Base-by-base conservation (phyloP, 2,888 invertebrate species). In the Gandaritis pyraliata region DNA sequence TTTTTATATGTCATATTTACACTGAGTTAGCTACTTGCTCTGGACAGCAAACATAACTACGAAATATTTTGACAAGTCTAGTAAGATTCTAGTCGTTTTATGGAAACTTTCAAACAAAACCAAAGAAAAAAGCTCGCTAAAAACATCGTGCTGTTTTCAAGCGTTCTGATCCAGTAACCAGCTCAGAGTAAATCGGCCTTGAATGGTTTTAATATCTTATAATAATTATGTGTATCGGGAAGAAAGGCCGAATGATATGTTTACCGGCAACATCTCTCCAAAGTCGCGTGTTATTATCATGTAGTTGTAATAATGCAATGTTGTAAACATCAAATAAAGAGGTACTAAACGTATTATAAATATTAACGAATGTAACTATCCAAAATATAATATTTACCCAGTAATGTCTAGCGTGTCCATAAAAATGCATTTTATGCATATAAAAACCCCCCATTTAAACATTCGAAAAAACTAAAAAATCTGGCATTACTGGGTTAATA, bases 221-320 rank as follows among this genome's bases (percentile, higher is more conserved):
- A 71, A 72, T 65, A 74, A 72, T 77, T n/a, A n/a, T n/a, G n/a
- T n/a, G n/a, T n/a, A n/a, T n/a, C 80, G 69, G 71, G 73, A 83
- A 79, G 90, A 90, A 89, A 78, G 77, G 91, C 91, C 91, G 87
- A 90, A 85, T 80, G 78, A 92, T 92, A 92, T 92, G 91, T 92
- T 91, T 90, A 86, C 83, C 81, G 91, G 91, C 91, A 88, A 86
- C 86, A 87, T 86, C 87, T 90, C 90, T 85, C 81, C 81, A 85
- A 52, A 76, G 81, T 84, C 83, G 87, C 90, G 88, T 88, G 87
- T 87, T 88, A 23, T 39, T 86, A 87, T 86, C 82, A 83, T 83
- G 86, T 89, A 88, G 86, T 82, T 88, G 83, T 85, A 82, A 83
- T 83, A 79, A 80, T 80, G 83, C 85, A 87, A 86, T 84, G 85